Conservation (phyloP, 37 sponge, comb jelly and placozoan genomes). For the Bolinopsis microptera region DNA sequence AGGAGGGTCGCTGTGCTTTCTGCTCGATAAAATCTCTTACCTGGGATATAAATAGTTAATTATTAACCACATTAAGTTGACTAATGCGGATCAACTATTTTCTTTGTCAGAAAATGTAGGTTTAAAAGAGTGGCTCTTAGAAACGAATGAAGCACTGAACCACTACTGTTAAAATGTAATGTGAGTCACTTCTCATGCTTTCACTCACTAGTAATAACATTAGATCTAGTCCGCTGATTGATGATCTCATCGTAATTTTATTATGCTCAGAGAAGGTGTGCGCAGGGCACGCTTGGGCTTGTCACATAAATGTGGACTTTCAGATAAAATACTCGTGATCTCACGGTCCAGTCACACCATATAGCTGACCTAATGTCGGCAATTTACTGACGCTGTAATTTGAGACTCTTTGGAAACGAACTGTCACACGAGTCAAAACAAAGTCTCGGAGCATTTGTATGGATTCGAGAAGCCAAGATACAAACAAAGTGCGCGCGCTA, state of each 20-base stretch:
- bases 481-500: not conserved
- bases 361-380: not conserved
- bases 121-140: no score
- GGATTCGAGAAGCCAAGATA: not conserved
- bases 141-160: no score
- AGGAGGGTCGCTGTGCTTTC: slow-evolving; percentile 37
- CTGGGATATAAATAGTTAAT: no score
- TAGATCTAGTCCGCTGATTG: not conserved
- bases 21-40: slow-evolving; percentile 29
- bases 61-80: no score
- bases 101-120: no score
- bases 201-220: no score
- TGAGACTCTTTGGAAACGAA: not conserved
- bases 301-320: not conserved
- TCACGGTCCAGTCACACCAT: no score
- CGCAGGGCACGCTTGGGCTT: not conserved
- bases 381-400: not conserved
- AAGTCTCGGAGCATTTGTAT: no score
- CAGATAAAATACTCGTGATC: not conserved
- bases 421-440: not conserved
- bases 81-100: no score
- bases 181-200: no score
- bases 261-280: not conserved
- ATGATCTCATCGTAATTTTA: not conserved
- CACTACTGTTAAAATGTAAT: no score